A percentile compares a stretch with the other conserved stretches of the same genome.
Conservation (phyloP, 1,140 invertebrate species). For the Caenorhabditis elegans region WBcel235 BX284603.4:1946001-1946500, state of each 20-base stretch:
- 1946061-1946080: not conserved
- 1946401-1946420: not conserved
- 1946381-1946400: not conserved
- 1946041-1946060: too few relatives aligned
- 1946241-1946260: not conserved
- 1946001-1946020: not conserved
- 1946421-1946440: slow-evolving; percentile 29
- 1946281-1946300: too few relatives aligned
- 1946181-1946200: not conserved
- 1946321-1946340: not conserved
- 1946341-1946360: not conserved
- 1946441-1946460: slow-evolving; percentile 39
- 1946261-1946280: too few relatives aligned
- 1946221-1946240: not conserved
- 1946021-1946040: not conserved
- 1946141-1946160: not conserved
- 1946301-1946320: not conserved
- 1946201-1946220: not conserved
- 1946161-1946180: not conserved
- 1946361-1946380: not conserved
- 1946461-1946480: slow-evolving; percentile 37
- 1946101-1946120: not conserved
- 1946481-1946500: slow-evolving; percentile 41
- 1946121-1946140: not conserved
- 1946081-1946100: not conserved